Base-by-base conservation (phyloP, 2,113 vertebrate genomes). In the Pachypanchax playfairii region DNA sequence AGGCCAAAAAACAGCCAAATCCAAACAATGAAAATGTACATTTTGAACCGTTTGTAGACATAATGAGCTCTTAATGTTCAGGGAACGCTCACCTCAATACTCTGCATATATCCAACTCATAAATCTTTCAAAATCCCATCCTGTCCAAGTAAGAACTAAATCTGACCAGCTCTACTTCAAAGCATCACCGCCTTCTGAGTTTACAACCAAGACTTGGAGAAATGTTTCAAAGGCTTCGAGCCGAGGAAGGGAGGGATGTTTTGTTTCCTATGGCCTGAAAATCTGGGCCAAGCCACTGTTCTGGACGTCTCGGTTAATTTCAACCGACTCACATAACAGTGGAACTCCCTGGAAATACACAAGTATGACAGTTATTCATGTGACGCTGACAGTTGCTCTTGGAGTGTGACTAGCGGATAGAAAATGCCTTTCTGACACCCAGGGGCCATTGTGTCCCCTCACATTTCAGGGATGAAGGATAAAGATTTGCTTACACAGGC, bases 121-220 rank as follows among this genome's bases (percentile, higher is more conserved):
- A 83, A 84, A 85, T 87, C 71, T 67, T 48, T 38, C 0, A 2
- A 39, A 72, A 58, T 79, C 39, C 56, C 68, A 55, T 79, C 76
- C 63, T 70, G 61, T 65, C 66, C 69, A 49, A 77, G 73, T 56
- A 75, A 78, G 83, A 82, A 86, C 82, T 74, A 86, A n/a, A 84
- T 82, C 72, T 41, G 64, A 48, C 69, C 56, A 4, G 42, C 25
- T 63, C 73, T 79, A 84, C 79, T 76, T 89, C 75, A 86, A 87
- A 89, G 85, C 83, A 82, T 71, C 73, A 65, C 75, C 68, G 59
- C 47, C 29, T 75, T 68, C 70, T 76, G 71, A 80, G 54, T 86
- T 80, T 87, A 82, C 75, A 81, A 79, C 87, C 60, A 64, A 69
- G 83, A 82, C 65, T 69, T 54, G 49, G 70, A 70, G 65, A 84